phyloP scores from a whole-genome alignment of 2,797 vertebrate species.

The Diplodus puntazzo region DNA sequence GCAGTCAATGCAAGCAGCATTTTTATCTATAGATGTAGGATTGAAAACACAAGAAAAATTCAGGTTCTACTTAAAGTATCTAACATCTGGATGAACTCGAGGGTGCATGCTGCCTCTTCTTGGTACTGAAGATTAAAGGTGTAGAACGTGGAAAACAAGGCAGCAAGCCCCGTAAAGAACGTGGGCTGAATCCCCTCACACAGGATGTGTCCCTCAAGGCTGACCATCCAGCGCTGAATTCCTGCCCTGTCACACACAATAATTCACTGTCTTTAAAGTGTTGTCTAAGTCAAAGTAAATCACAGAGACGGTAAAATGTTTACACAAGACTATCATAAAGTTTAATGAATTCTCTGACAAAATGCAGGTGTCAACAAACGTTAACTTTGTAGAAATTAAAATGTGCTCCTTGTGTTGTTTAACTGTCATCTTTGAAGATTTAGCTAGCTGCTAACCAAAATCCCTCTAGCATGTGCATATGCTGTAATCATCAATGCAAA shows the following conservation, averaged over 20 bases:
- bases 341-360: not conserved
- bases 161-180: not conserved
- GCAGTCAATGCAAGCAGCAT: too few species aligned
- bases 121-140: conserved; percentile 5
- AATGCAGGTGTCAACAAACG: not conserved
- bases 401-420: too few species aligned
- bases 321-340: not conserved
- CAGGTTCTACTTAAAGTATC: not conserved
- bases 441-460: not conserved
- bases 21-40: not conserved
- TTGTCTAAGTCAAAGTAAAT: too few species aligned
- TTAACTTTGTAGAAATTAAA: not conserved
- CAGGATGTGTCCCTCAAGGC: not conserved
- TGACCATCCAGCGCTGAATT: not conserved
- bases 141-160: not conserved
- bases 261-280: too few species aligned
- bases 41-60: not conserved
- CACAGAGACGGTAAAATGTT: too few species aligned
- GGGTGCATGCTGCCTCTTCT: not conserved
- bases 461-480: too few species aligned
- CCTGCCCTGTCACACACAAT: not conserved
- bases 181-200: not conserved
- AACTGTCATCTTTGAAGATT: not conserved
- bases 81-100: conserved; percentile 1
- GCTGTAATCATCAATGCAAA: too few species aligned